phyloP scores from a whole-genome alignment of 2,797 vertebrate genomes.

The Microctenopoma stevenorrisi region DNA sequence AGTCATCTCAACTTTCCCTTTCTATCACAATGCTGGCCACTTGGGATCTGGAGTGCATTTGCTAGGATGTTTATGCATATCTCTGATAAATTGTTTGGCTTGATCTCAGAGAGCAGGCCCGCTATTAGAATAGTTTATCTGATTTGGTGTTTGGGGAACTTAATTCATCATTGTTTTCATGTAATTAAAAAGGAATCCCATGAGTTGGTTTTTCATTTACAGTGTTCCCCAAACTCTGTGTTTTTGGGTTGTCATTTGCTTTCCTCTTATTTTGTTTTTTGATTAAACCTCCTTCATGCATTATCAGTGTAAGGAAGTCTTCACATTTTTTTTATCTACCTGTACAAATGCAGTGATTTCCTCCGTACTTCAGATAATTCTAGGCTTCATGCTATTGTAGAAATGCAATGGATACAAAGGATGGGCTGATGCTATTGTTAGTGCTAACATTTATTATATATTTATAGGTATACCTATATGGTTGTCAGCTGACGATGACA shows the following conservation, averaged over 20 bases:
- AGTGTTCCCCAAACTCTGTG: slow-evolving; percentile 31
- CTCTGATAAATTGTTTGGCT: slow-evolving; percentile 67
- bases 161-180: slow-evolving; percentile 63
- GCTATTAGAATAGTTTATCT: slow-evolving; percentile 64
- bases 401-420: neutral
- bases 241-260: slow-evolving; percentile 23
- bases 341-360: neutral
- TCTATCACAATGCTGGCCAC: slow-evolving; percentile 36
- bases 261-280: slow-evolving; percentile 5
- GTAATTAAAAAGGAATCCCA: slow-evolving; percentile 66
- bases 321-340: neutral
- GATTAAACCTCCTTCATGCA: neutral
- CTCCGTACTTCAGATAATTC: neutral
- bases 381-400: neutral
- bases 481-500: too few relatives aligned
- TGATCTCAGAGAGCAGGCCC: slow-evolving; percentile 52
- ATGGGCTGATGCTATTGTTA: neutral
- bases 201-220: slow-evolving; percentile 50
- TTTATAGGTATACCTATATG: too few relatives aligned
- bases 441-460: too few relatives aligned
- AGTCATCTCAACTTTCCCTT: slow-evolving; percentile 31
- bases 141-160: slow-evolving; percentile 49
- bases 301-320: neutral
- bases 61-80: slow-evolving; percentile 61
- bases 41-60: slow-evolving; percentile 56